Evolutionary conservation across 1,140 invertebrate genomes (phyloP).

Genomic region (Armadillidium nasatum): DNA sequence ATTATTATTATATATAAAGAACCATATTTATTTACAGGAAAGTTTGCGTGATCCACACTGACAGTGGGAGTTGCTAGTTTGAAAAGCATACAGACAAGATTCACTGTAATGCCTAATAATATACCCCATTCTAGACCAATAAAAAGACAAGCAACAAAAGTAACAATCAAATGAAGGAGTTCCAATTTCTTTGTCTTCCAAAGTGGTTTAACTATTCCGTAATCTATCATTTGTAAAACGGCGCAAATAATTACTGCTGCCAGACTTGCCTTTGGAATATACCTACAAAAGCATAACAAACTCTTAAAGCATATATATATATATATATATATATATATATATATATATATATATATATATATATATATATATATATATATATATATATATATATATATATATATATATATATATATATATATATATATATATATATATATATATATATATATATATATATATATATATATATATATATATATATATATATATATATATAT

Average conservation of each 20-base stretch:
- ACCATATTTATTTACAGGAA: conserved; percentile 19
- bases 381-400: conserved; percentile 18
- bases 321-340: conserved; percentile 10
- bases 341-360: background rate
- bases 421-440: no score
- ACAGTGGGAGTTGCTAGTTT: conserved; percentile 79
- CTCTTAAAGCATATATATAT: conserved; percentile 7
- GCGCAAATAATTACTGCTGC: conserved; percentile 74
- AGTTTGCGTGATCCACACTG: conserved; percentile 50
- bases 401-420: no score
- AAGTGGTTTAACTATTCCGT: conserved; percentile 75
- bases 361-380: conserved; percentile 16
- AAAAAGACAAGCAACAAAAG: conserved; percentile 73
- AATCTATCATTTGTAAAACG: conserved; percentile 87
- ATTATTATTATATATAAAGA: background rate
- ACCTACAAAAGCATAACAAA: conserved; percentile 48
- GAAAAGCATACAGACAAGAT: conserved; percentile 78
- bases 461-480: no score
- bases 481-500: no score
- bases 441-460: no score
- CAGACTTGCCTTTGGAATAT: conserved; percentile 65
- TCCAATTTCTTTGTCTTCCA: conserved; percentile 63
- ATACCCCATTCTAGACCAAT: conserved; percentile 86
- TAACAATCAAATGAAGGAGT: conserved; percentile 67
- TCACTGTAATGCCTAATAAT: conserved; percentile 74